These are phyloP conservation scores for Agrochola litura DNA, from an alignment of 2,888 invertebrate species.

Conservation along the genomic window DNA sequence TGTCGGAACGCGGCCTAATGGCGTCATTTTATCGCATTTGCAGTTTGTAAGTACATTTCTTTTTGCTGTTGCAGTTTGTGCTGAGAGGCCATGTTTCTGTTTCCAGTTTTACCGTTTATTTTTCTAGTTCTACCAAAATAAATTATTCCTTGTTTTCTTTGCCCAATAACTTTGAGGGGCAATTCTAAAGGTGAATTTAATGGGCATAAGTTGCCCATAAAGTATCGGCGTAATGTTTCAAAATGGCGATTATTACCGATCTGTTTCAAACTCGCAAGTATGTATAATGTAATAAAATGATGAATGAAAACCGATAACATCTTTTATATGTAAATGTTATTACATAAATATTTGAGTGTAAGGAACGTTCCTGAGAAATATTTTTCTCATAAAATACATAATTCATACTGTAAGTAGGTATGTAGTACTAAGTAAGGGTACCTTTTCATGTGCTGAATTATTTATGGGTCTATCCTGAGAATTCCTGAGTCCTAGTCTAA, in stretches of 20 bases:
- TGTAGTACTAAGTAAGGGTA: conserved; percentile 21
- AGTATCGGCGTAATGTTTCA: conserved; percentile 15
- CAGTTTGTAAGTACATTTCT: not conserved
- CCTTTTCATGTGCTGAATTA: conserved; percentile 47
- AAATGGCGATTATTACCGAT: conserved; percentile 24
- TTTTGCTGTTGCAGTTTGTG: not conserved
- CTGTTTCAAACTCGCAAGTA: conserved; percentile 14
- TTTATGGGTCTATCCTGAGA: conserved; percentile 27
- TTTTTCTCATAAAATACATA: conserved; percentile 53
- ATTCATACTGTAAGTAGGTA: conserved; percentile 23
- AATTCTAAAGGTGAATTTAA: conserved; percentile 18
- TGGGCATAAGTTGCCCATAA: conserved; percentile 15
- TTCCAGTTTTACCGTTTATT: not conserved
- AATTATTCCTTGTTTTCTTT: not conserved
- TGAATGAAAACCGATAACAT: conserved; percentile 47
- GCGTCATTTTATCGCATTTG: not conserved
- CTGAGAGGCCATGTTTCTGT: not conserved
- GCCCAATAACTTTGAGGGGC: not conserved
- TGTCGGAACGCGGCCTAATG: too few species aligned
- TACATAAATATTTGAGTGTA: conserved; percentile 49
- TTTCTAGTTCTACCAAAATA: not conserved
- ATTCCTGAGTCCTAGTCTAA: conserved; percentile 3
- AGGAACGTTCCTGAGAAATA: conserved; percentile 27
- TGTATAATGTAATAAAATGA: conserved; percentile 42
- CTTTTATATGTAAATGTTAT: conserved; percentile 57